These are phyloP conservation scores for Acanthosepion esculentum DNA, from an alignment of 2,888 invertebrate species.

Conservation along the genomic window DNA sequence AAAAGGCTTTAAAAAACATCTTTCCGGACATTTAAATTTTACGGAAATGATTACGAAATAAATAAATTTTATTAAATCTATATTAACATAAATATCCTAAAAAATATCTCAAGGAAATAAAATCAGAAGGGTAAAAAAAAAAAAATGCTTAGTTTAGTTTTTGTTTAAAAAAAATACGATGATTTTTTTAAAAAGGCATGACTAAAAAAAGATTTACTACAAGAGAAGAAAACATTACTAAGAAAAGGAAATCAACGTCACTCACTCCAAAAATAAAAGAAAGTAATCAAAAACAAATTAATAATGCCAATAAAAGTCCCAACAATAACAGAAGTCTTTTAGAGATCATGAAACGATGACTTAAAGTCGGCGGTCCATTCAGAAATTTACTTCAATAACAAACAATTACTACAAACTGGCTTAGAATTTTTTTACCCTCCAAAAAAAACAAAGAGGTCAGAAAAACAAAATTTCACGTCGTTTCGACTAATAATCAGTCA, in stretches of 20 bases:
- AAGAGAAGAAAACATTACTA: neutral
- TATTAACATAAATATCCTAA: too few species aligned
- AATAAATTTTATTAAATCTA: too few species aligned
- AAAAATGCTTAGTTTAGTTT: neutral
- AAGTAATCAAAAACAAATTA: neutral
- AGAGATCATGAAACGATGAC: neutral
- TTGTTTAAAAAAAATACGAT: neutral
- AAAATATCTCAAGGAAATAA: too few species aligned
- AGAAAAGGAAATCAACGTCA: neutral
- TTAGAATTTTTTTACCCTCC: neutral
- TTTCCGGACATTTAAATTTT: neutral
- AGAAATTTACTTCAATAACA: neutral
- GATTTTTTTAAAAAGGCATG: neutral
- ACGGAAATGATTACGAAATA: too few species aligned
- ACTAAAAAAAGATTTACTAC: neutral
- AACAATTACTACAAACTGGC: neutral
- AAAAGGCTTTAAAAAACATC: neutral
- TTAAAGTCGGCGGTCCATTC: neutral
- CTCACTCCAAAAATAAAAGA: neutral
- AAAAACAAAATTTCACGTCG: neutral
- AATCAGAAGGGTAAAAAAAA: neutral
- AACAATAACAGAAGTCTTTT: neutral
- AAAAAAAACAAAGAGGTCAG: neutral
- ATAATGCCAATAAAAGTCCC: neutral
- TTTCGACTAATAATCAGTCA: neutral